Evolutionary conservation across 2,113 vertebrate species (phyloP), one percentile per base, ranked within the genome.

Genomic region (Corvus cornix): DNA sequence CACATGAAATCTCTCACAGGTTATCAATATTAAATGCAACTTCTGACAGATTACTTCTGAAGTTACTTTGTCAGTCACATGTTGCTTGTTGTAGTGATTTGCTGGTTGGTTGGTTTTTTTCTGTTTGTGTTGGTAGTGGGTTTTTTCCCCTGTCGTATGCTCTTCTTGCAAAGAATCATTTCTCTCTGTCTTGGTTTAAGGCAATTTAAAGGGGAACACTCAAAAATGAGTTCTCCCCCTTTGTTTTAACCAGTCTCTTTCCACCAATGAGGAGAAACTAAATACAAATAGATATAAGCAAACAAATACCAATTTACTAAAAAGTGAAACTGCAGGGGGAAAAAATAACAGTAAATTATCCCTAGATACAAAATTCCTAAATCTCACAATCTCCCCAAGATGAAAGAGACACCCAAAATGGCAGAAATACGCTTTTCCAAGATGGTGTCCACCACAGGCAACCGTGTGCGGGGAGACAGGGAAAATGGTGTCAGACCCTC

Each of bases 401-500:
- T 5, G 5, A 53, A 15, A 27, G 23, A 30, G 24, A 56, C 30
- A 2, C 31, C 11, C 9, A 6, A 20, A 67, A 51, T 43, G 44
- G 35, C 1, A 0, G 31, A 35, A 76, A 11, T 26, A 7, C 16
- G 10, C 31, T 43, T 67, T 35, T 75, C 30, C 62, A 35, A 35
- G 13, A 9, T 43, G 31, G 10, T 1, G 0, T 16, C 41, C n/a
- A 11, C 8, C 24, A 30, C 0, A 0, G 30, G 13, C 19, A 41
- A 0, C 35, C 4, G 13, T n/a, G n/a, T 75, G 26, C 13, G 11
- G 10, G 16, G 35, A 49, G 16, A 30, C 9, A 7, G 22, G 60
- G 16, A n/a, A 16, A 41, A 41, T 20, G 35, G 35, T 4, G 0
- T 13, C 19, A 41, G 43, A 30, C 15, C 49, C 21, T 44, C 3